Evolutionary conservation across 2,888 invertebrate genomes (phyloP).

Genomic region (Plagiodera versicolora): DNA sequence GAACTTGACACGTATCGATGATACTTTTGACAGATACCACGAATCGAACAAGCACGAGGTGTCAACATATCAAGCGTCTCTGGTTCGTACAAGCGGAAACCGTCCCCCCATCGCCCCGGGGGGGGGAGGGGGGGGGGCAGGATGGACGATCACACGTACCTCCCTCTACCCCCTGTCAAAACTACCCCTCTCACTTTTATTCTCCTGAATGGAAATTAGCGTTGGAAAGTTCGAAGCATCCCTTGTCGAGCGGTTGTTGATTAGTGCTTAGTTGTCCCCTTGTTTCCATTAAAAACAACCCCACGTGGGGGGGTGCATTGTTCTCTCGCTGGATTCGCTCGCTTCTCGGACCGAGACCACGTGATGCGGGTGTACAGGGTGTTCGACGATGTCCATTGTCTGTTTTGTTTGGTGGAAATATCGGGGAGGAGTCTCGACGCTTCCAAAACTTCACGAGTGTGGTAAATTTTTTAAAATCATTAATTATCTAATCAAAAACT

Average conservation of each 20-base stretch:
- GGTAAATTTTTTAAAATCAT: too few species aligned
- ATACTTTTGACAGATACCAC: conserved; percentile 9
- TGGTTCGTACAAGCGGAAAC: not conserved
- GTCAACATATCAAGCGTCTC: not conserved
- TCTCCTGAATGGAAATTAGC: conserved; percentile 1
- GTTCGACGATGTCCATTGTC: too few species aligned
- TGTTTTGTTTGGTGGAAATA: too few species aligned
- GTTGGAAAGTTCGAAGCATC: conserved; percentile 8
- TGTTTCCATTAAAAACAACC: conserved; percentile 17
- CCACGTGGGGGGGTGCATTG: conserved; percentile 12
- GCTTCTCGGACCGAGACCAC: conserved; percentile 1
- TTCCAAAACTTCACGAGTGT: too few species aligned
- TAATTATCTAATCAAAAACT: too few species aligned
- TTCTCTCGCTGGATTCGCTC: conserved; percentile 3
- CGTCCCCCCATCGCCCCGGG: too few species aligned
- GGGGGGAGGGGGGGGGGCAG: too few species aligned
- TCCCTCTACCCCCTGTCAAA: not conserved
- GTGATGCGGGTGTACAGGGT: not conserved
- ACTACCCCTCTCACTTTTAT: not conserved
- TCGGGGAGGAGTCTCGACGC: too few species aligned
- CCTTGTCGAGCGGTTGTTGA: conserved; percentile 15
- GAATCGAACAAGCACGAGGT: conserved; percentile 1
- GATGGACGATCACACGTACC: too few species aligned
- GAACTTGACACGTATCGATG: conserved; percentile 1
- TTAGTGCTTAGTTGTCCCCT: conserved; percentile 16